phyloP scores from a whole-genome alignment of 1,140 invertebrate species.

The Drosophila baimaii region DNA sequence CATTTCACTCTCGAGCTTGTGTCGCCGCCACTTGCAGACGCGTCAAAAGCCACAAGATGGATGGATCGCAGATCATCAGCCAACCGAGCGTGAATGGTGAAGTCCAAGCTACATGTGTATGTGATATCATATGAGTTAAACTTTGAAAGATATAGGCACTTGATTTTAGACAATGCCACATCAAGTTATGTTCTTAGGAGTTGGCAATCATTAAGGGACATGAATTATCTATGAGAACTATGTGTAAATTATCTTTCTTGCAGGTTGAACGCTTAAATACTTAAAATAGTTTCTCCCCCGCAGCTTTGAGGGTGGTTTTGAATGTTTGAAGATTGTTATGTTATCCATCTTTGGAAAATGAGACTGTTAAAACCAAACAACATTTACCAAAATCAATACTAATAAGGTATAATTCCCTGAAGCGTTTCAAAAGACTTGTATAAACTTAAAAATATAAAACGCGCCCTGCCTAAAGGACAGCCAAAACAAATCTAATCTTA shows the following conservation, averaged over 20 bases:
- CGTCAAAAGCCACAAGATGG: slow-evolving; percentile 71
- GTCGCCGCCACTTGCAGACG: slow-evolving; percentile 50
- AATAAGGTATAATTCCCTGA: neutral
- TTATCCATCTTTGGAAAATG: no score
- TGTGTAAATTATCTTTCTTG: no score
- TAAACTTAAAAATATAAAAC: neutral
- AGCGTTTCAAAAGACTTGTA: neutral
- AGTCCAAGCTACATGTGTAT: neutral
- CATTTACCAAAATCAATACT: no score
- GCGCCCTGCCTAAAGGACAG: neutral
- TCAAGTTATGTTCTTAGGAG: no score
- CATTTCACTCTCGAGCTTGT: slow-evolving; percentile 36
- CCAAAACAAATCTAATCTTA: slow-evolving; percentile 8
- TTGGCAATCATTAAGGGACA: no score
- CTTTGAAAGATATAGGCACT: neutral
- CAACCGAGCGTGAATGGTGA: neutral
- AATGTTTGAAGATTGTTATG: no score
- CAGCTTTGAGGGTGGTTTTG: no score
- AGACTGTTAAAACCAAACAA: no score
- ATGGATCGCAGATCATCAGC: slow-evolving; percentile 36
- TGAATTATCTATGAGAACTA: no score
- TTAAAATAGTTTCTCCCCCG: no score
- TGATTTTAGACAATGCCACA: no score
- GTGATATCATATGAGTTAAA: neutral
- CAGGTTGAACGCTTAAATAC: no score